Conservation (phyloP, 2,113 vertebrate genomes). For the Eupsittula cactorum region DNA sequence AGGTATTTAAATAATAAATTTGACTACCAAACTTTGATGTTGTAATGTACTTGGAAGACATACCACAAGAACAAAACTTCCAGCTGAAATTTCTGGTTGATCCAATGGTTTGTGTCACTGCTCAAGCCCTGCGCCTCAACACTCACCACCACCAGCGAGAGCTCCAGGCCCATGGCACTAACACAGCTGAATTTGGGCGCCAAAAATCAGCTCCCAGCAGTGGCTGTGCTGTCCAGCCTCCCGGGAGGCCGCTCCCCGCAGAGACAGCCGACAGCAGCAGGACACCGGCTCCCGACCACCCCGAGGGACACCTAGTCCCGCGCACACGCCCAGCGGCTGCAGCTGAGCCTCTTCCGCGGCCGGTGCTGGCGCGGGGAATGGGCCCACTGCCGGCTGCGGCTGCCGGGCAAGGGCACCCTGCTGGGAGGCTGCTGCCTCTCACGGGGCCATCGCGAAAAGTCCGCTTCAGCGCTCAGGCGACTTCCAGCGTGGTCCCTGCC, state of each 20-base stretch:
- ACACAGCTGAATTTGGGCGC: rapidly evolving
- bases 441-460: no score
- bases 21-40: not conserved
- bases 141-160: rapidly evolving
- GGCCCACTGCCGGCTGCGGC: not conserved
- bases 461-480: not conserved
- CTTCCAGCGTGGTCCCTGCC: not conserved
- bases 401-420: no score
- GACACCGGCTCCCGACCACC: no score
- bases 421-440: not conserved
- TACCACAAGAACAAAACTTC: not conserved
- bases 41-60: not conserved
- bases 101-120: not conserved
- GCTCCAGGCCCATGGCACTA: not conserved
- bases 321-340: not conserved
- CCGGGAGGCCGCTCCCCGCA: not conserved
- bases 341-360: not conserved
- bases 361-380: not conserved
- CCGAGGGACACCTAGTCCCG: no score
- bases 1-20: not conserved
- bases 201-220: rapidly evolving
- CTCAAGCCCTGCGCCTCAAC: rapidly evolving
- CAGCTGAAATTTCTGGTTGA: not conserved
- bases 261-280: not conserved
- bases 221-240: rapidly evolving